Evolutionary conservation across 2,113 vertebrate genomes (phyloP).

Genomic region (Patagioenas fasciata): DNA sequence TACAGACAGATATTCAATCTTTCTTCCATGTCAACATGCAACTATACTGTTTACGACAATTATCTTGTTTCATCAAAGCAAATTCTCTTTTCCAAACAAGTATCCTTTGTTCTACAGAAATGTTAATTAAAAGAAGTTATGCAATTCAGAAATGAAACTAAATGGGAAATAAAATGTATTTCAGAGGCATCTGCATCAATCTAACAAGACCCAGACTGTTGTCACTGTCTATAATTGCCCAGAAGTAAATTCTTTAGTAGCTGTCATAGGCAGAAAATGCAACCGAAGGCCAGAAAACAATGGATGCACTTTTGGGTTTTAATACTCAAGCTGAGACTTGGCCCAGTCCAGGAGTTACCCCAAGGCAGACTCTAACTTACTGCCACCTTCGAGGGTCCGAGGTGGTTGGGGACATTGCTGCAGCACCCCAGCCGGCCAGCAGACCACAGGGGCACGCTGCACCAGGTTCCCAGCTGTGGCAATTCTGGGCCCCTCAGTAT

Average conservation of each 20-base stretch:
- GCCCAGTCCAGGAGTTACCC: neutral
- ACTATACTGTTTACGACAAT: neutral
- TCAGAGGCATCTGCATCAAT: neutral
- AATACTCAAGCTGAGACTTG: neutral
- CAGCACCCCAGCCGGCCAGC: neutral
- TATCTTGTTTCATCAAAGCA: neutral
- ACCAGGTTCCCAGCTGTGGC: accelerated
- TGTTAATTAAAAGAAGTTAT: neutral
- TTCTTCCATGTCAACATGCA: neutral
- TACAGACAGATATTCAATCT: neutral
- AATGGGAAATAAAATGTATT: neutral
- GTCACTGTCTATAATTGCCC: neutral
- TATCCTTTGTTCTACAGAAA: neutral
- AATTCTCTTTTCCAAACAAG: neutral
- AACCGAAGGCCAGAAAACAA: neutral
- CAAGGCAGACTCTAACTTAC: neutral
- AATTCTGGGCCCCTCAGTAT: neutral
- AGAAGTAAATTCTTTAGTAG: neutral
- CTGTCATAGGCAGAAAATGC: neutral
- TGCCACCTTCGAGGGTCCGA: neutral
- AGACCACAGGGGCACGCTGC: no score
- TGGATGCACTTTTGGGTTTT: neutral
- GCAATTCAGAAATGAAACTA: neutral
- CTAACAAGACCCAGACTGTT: neutral
- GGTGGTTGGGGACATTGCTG: neutral